A percentile compares a stretch with the other conserved stretches of the same genome.
phyloP scores from a whole-genome alignment of 2,113 vertebrate genomes.

The human region GRCh38 chr3:45915501-45916000 shows the following conservation, averaged over 20 bases:
- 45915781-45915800: neutral
- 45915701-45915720: neutral
- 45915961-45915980: neutral
- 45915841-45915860: neutral
- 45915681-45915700: neutral
- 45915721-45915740: neutral
- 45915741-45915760: neutral
- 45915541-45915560: neutral
- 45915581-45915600: neutral
- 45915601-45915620: accelerated
- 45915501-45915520: neutral
- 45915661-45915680: neutral
- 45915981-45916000: neutral
- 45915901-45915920: neutral
- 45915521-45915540: neutral
- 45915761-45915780: accelerated
- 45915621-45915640: neutral
- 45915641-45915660: neutral
- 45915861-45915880: slow-evolving; percentile 43
- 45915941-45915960: neutral
- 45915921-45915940: neutral
- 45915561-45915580: neutral
- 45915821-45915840: neutral
- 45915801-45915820: accelerated
- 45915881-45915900: slow-evolving; percentile 38